Conservation (phyloP, 2,113 vertebrate genomes). For the Beaufortia kweichowensis region DNA sequence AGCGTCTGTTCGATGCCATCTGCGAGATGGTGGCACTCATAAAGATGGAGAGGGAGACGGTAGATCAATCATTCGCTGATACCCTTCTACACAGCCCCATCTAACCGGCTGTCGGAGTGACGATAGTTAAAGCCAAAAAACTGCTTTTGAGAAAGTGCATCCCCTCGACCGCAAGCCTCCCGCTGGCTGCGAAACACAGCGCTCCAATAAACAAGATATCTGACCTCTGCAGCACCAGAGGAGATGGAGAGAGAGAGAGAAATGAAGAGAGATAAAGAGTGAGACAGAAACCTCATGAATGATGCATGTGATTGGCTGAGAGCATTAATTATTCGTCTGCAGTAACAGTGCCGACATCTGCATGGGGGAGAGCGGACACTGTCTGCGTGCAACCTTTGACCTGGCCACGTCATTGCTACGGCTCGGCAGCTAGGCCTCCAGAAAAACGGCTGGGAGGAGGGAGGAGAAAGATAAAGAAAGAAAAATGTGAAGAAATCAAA, state of each 20-base stretch:
- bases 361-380: slow-evolving; percentile 29
- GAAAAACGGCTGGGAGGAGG: slow-evolving; percentile 6
- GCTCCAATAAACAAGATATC: slow-evolving; percentile 35
- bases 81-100: slow-evolving; percentile 7
- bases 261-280: background rate
- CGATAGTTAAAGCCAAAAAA: slow-evolving; percentile 17
- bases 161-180: background rate
- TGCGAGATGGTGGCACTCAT: slow-evolving; percentile 64
- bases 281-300: slow-evolving; percentile 46
- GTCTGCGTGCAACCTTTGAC: slow-evolving; percentile 48
- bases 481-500: slow-evolving; percentile 18
- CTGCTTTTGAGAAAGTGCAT: slow-evolving; percentile 22
- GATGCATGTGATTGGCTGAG: slow-evolving; percentile 53
- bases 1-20: slow-evolving; percentile 72
- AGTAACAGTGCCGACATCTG: slow-evolving; percentile 42
- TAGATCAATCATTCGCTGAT: slow-evolving; percentile 52
- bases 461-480: background rate
- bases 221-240: slow-evolving; percentile 49
- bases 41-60: slow-evolving; percentile 48
- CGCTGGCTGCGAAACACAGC: background rate
- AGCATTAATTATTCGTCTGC: slow-evolving; percentile 54
- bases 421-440: slow-evolving; percentile 42
- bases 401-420: slow-evolving; percentile 18
- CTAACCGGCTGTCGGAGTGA: slow-evolving; percentile 11
- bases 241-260: slow-evolving; percentile 2